Evolutionary conservation across 1,140 invertebrate species (phyloP), one percentile per base, ranked within the genome.

Genomic region (Calephelis nemesis): DNA sequence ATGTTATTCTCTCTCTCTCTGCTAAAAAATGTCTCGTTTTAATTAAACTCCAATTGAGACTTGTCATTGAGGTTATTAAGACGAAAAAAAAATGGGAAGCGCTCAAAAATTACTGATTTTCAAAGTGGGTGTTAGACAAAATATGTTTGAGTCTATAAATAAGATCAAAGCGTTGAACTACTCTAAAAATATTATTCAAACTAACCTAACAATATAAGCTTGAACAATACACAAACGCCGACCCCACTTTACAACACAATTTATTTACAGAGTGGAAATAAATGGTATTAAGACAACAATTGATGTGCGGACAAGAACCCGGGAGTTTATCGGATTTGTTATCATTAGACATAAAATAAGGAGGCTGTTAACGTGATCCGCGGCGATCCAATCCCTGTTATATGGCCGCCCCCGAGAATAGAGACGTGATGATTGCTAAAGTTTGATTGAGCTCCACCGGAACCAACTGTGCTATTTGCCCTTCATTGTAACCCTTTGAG

Each of bases 381-480:
- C 72, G 58, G 45, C 45, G 48, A 68, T 47, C 48, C 67, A 74
- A 73, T 63, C 62, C 62, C 77, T 74, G 76, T 78, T 81, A 82
- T 79, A 87, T 83, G 85, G 86, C 87, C 83, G 77, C 86, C 74
- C 82, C 62, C 66, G 78, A 83, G 82, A 87, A 84, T 85, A 84
- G 82, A 83, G 83, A 73, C 81, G 82, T 83, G 81, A 85, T 88
- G 84, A 88, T 88, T 88, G 83, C 77, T 69, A 87, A 88, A 88
- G 75, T 88, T 88, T 88, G 85, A 88, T 88, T 88, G 84, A 87
- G 79, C 75, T 74, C 69, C 70, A 72, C 42, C 42, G 42, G 42
- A 45, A 45, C 42, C 42, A 45, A 45, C 42, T 45, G 42, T 45
- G 42, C 42, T 45, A 45, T 45, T 45, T 45, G 8, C 42, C 42